Evolutionary conservation across 2,888 invertebrate genomes (phyloP), one percentile per base, ranked within the genome.

Genomic region (Mylabris sibirica): DNA sequence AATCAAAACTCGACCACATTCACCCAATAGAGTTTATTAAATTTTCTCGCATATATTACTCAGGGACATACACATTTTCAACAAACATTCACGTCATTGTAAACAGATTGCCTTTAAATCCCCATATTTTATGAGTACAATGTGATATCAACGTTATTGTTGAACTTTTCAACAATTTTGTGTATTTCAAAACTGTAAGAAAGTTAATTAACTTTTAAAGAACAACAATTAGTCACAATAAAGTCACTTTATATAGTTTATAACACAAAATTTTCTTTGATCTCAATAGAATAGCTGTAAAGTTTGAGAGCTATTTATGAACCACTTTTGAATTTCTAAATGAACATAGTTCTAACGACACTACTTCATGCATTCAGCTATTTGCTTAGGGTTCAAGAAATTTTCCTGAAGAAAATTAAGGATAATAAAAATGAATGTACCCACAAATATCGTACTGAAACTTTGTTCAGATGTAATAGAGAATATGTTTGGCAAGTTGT

Each of bases 241-340:
- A 30, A 30, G 30, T 3, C 30, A 30, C 8, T 30, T 8, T 30
- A 30, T 30, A 44, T 44, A 44, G 4, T 44, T 8, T 44, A 3
- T n/a, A 44, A 44, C 17, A 44, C 5, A 44, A 44, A 26, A 53
- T 49, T 20, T n/a, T 26, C 64, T 64, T 59, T 64, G 64, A 64
- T 64, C 64, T 64, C 41, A 38, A 60, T 26, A 57, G 64, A 64
- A 34, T 26, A 57, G 64, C 14, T 57, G 22, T 22, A 57, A 57
- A 53, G 30, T 64, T 64, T 26, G 14, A 64, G 53, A 22, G 44
- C 17, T 20, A 20, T 49, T 61, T 30, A 20, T 3, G 20, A 59
- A 60, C 14, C 64, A 20, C 41, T 34, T 49, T 41, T 20, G 44
- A 34, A 26, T 60, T 65, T n/a, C 65, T 44, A 3, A 44, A 62